Percentiles rank a stretch among this genome's conserved stretches.
Conservation (phyloP, 2,888 invertebrate genomes). For the Itoplectis maculator region DNA sequence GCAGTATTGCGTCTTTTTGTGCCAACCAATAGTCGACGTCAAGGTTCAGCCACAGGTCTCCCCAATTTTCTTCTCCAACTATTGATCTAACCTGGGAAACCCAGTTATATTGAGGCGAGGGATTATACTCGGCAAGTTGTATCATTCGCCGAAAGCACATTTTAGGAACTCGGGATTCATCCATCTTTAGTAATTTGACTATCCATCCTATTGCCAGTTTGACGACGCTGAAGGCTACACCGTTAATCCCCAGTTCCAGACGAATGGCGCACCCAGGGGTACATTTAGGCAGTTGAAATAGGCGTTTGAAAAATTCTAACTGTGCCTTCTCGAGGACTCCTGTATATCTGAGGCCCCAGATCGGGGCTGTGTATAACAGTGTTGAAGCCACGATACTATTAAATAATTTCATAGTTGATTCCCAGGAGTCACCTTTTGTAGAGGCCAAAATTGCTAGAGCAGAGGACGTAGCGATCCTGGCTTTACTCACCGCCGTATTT, state of each 20-base stretch:
- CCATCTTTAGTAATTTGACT: conserved; percentile 29
- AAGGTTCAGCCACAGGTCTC: conserved; percentile 24
- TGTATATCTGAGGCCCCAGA: conserved; percentile 31
- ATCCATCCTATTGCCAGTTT: conserved; percentile 28
- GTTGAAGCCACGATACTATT: conserved; percentile 31
- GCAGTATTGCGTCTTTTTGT: conserved; percentile 9
- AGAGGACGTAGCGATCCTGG: conserved; percentile 2
- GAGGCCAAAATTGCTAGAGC: conserved; percentile 18
- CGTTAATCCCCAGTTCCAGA: conserved; percentile 14
- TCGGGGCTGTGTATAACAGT: conserved; percentile 26
- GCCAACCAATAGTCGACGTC: conserved; percentile 27
- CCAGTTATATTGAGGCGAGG: conserved; percentile 19
- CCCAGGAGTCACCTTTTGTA: conserved; percentile 27
- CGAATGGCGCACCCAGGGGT: conserved; percentile 25
- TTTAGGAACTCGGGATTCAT: conserved; percentile 29
- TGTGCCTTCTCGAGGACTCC: conserved; percentile 15
- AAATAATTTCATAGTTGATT: conserved; percentile 27
- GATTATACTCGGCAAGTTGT: conserved; percentile 14
- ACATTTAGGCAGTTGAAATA: conserved; percentile 25
- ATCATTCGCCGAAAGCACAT: conserved; percentile 21
- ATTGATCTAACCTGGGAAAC: conserved; percentile 7
- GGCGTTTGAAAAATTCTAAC: conserved; percentile 12
- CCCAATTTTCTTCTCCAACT: conserved; percentile 9
- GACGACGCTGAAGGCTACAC: not conserved
- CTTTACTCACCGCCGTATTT: conserved; percentile 1